Evolutionary conservation across 2,888 invertebrate species (phyloP).

Genomic region (Sinotaia quadrata): DNA sequence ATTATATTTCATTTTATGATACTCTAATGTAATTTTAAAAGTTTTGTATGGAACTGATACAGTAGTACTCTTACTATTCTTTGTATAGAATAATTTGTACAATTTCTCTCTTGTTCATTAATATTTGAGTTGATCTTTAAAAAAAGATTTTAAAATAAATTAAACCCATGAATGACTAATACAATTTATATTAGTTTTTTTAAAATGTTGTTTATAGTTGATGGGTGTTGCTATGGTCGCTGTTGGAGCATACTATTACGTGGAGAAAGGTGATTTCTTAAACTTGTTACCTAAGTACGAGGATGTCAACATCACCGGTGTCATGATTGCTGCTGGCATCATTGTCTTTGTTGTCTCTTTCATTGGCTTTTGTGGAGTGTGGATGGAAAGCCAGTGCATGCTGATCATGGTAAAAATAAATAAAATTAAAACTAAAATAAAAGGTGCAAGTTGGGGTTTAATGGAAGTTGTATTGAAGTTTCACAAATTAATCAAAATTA

Average conservation of each 20-base stretch:
- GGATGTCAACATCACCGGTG: slow-evolving; percentile 82
- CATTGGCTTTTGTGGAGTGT: slow-evolving; percentile 87
- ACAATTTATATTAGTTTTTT: not conserved
- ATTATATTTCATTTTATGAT: no score
- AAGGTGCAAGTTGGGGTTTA: no score
- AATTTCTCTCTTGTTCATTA: no score
- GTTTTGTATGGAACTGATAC: not conserved
- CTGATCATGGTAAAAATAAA: slow-evolving; percentile 83
- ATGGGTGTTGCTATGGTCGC: slow-evolving; percentile 84
- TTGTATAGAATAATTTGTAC: no score
- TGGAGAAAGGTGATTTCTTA: slow-evolving; percentile 80
- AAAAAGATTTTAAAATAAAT: no score
- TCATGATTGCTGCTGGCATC: slow-evolving; percentile 82
- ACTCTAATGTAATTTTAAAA: no score
- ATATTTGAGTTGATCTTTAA: no score
- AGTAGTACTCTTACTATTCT: not conserved
- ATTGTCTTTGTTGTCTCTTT: slow-evolving; percentile 84
- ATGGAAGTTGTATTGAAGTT: no score
- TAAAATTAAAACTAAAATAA: no score
- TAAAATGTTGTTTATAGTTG: slow-evolving; percentile 74
- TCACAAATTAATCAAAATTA: no score
- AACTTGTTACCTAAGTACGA: slow-evolving; percentile 80
- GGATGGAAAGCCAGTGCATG: slow-evolving; percentile 85
- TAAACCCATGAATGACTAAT: no score
- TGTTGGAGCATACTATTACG: slow-evolving; percentile 83